These are phyloP conservation scores for Acanthosoma haemorrhoidale DNA, from an alignment of 2,888 invertebrate species.

Conservation along the genomic window DNA sequence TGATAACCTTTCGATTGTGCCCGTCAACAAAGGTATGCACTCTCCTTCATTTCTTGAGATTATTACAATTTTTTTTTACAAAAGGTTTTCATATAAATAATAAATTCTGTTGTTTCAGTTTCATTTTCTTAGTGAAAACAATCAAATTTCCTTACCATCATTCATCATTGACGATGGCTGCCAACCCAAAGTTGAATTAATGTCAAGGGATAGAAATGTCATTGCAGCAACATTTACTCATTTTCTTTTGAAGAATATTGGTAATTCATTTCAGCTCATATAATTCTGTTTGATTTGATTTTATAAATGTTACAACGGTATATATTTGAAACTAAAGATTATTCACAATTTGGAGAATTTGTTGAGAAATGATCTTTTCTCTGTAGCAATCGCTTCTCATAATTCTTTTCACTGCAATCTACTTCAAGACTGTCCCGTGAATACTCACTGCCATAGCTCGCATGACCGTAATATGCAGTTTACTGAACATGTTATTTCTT, in stretches of 20 bases:
- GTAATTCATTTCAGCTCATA: too few relatives aligned
- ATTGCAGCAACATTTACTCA: slow-evolving; percentile 89
- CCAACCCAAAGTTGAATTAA: slow-evolving; percentile 77
- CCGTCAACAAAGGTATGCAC: slow-evolving; percentile 80
- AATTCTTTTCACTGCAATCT: too few relatives aligned
- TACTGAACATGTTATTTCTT: too few relatives aligned
- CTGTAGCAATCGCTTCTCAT: too few relatives aligned
- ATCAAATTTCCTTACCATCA: slow-evolving; percentile 54
- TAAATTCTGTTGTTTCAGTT: slow-evolving; percentile 52
- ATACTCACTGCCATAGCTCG: too few relatives aligned
- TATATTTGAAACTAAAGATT: background rate
- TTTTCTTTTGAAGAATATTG: slow-evolving; percentile 86
- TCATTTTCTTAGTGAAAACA: slow-evolving; percentile 58
- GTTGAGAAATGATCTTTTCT: background rate
- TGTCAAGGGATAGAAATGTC: slow-evolving; percentile 79
- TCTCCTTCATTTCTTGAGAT: too few relatives aligned
- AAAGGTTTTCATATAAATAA: background rate
- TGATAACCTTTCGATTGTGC: slow-evolving; percentile 85
- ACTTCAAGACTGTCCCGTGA: too few relatives aligned
- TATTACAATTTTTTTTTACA: background rate
- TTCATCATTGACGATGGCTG: slow-evolving; percentile 87
- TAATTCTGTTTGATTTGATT: too few relatives aligned
- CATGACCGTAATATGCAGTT: too few relatives aligned
- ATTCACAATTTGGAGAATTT: background rate
- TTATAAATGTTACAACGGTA: too few relatives aligned